These are phyloP conservation scores for Pantherophis alleghaniensis DNA, from an alignment of 2,797 vertebrate species.

Conservation along the genomic window DNA sequence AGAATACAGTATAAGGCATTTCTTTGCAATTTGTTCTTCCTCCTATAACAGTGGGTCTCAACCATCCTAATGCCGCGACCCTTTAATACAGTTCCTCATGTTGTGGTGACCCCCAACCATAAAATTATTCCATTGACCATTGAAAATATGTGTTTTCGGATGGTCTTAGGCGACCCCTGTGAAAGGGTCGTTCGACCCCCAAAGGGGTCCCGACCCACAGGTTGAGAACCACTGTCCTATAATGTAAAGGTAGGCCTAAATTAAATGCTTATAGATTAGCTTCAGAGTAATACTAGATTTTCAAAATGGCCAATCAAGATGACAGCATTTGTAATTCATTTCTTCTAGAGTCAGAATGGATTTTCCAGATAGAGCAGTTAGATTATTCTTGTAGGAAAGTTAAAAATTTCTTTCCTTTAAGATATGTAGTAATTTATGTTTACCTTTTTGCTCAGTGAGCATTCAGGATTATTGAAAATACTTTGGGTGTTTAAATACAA, in stretches of 20 bases:
- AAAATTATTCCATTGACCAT: no score
- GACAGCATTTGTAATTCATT: background rate
- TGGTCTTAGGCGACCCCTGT: no score
- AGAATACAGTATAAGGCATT: background rate
- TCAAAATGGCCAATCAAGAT: background rate
- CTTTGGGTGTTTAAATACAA: background rate
- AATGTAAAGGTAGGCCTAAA: no score
- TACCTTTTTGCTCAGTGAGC: background rate
- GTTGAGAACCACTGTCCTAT: no score
- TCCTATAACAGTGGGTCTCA: no score
- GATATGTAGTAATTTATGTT: background rate
- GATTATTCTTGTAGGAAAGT: background rate
- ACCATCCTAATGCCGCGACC: no score
- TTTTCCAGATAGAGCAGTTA: background rate
- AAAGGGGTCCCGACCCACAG: no score
- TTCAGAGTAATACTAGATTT: background rate
- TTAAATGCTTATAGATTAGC: background rate
- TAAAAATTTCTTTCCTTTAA: background rate
- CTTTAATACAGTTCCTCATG: no score
- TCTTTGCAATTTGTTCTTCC: background rate
- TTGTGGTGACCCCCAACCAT: no score
- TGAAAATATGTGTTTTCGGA: no score
- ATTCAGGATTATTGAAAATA: background rate
- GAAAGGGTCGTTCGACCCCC: no score
- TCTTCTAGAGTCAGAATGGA: background rate